Conservation (phyloP, 2,888 invertebrate genomes). For the Helobdella robusta region DNA sequence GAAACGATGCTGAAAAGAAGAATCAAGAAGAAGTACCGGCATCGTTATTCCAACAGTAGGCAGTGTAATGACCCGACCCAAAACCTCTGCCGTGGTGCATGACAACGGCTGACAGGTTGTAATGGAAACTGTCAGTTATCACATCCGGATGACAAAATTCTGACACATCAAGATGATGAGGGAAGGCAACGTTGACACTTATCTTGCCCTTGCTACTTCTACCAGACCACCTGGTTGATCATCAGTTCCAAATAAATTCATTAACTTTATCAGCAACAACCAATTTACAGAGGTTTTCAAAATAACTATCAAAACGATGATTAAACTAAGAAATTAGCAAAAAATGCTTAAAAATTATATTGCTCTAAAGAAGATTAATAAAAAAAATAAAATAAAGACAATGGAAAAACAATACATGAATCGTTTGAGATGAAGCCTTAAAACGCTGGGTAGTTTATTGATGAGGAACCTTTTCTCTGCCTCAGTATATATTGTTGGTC, state of each 20-base stretch:
- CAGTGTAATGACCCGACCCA: conserved; percentile 48
- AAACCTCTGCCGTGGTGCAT: conserved; percentile 48
- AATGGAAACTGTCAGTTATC: conserved; percentile 32
- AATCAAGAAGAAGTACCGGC: too few relatives aligned
- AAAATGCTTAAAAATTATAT: neutral
- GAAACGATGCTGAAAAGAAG: too few relatives aligned
- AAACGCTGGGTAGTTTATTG: conserved; percentile 42
- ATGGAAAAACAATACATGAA: conserved; percentile 39
- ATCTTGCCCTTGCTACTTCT: conserved; percentile 46
- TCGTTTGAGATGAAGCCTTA: conserved; percentile 47
- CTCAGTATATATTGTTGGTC: conserved; percentile 38
- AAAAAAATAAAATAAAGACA: too few relatives aligned
- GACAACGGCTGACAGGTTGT: conserved; percentile 44
- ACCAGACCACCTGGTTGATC: conserved; percentile 43
- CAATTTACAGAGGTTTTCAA: neutral
- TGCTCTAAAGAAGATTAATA: too few relatives aligned
- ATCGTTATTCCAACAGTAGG: conserved; percentile 44
- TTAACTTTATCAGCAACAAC: neutral
- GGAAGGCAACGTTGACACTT: conserved; percentile 44
- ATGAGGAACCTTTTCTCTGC: conserved; percentile 43
- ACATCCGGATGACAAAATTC: conserved; percentile 38
- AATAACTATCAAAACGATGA: neutral
- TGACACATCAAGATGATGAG: conserved; percentile 41
- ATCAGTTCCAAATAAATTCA: neutral
- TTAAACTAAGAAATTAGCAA: neutral